Evolutionary conservation across 2,888 invertebrate genomes (phyloP).

Genomic region (Ennomos erosarius): DNA sequence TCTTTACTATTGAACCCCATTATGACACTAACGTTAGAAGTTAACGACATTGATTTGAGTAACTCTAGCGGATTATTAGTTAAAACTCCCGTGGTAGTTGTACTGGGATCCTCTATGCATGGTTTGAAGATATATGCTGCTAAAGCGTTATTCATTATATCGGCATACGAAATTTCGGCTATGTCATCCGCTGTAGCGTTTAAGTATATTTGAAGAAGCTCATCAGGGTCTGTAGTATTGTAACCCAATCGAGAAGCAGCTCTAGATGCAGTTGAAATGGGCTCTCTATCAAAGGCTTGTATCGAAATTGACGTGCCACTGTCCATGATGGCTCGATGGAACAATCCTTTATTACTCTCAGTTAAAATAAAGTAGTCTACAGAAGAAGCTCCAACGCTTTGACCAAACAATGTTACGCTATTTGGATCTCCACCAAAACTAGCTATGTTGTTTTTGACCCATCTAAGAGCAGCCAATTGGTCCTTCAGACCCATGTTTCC

Average conservation of each 20-base stretch:
- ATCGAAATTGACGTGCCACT: slow-evolving; percentile 53
- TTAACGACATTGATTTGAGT: slow-evolving; percentile 29
- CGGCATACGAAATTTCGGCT: slow-evolving; percentile 39
- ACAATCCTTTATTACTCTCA: slow-evolving; percentile 51
- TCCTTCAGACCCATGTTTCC: slow-evolving; percentile 62
- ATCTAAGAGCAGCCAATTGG: slow-evolving; percentile 41
- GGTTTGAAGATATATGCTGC: slow-evolving; percentile 45
- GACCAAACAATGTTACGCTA: slow-evolving; percentile 58
- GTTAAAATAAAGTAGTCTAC: slow-evolving; percentile 51
- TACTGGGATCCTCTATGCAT: slow-evolving; percentile 43
- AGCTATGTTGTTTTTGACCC: slow-evolving; percentile 59
- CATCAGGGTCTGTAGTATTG: slow-evolving; percentile 44
- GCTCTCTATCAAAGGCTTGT: slow-evolving; percentile 43
- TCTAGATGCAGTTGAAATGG: slow-evolving; percentile 41
- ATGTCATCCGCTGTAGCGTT: slow-evolving; percentile 47
- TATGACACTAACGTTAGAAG: slow-evolving; percentile 42
- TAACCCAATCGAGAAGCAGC: slow-evolving; percentile 48
- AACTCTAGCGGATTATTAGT: slow-evolving; percentile 41
- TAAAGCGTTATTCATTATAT: slow-evolving; percentile 41
- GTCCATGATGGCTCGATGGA: slow-evolving; percentile 54
- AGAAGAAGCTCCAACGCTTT: slow-evolving; percentile 56
- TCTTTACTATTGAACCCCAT: slow-evolving; percentile 55
- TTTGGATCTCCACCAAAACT: slow-evolving; percentile 60
- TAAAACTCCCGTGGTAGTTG: slow-evolving; percentile 38
- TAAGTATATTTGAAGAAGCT: slow-evolving; percentile 49